Percentiles rank a stretch among this genome's conserved stretches.
phyloP scores from a whole-genome alignment of 2,888 invertebrate species.

The Lasioglossum vierecki region DNA sequence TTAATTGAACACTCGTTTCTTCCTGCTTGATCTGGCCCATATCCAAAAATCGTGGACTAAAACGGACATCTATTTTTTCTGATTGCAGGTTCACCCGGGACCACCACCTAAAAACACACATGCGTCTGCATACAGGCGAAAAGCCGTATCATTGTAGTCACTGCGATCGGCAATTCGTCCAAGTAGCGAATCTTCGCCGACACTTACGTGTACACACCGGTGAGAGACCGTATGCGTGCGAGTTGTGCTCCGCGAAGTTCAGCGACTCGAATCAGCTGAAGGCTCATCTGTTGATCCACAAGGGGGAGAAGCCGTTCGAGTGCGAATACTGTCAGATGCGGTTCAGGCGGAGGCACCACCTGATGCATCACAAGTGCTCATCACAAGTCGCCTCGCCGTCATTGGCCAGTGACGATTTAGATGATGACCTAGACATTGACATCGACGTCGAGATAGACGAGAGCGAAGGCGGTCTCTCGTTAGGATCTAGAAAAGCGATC shows the following conservation, averaged over 20 bases:
- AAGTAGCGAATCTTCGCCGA: constrained; percentile 95
- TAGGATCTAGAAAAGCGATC: constrained; percentile 67
- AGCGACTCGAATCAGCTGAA: constrained; percentile 97
- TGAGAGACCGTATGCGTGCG: constrained; percentile 95
- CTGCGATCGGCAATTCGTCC: constrained; percentile 96
- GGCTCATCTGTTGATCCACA: constrained; percentile 94
- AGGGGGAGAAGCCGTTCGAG: constrained; percentile 94
- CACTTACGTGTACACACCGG: constrained; percentile 96
- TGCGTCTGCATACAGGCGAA: constrained; percentile 96
- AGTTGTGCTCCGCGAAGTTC: constrained; percentile 93
- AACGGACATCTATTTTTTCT: neutral
- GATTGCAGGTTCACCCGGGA: constrained; percentile 91
- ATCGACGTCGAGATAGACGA: constrained; percentile 85
- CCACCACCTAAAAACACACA: constrained; percentile 96
- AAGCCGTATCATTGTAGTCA: constrained; percentile 96
- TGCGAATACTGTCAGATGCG: constrained; percentile 92
- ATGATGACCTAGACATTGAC: constrained; percentile 80
- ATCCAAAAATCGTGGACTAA: neutral
- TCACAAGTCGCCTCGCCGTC: constrained; percentile 74
- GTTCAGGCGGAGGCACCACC: constrained; percentile 94
- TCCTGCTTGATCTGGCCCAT: no score
- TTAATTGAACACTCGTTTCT: no score
- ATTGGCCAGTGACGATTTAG: constrained; percentile 74
- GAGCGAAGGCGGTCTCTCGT: constrained; percentile 83
- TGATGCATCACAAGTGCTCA: constrained; percentile 93